Percentiles rank a stretch among this genome's conserved stretches.
Conservation (phyloP, 2,888 invertebrate genomes). For the Kryphioiulus occultus region DNA sequence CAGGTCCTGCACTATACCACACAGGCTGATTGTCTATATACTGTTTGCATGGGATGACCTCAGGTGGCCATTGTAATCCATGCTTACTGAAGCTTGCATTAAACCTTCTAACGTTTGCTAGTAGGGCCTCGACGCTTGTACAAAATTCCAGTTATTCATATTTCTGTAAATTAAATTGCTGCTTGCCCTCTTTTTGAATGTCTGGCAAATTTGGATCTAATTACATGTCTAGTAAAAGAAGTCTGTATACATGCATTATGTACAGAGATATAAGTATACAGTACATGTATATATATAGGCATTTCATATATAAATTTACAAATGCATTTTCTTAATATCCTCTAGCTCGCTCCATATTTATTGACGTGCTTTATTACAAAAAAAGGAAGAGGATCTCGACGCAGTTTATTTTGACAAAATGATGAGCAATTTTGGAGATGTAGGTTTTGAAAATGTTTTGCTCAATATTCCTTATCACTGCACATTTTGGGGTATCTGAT, state of each 20-base stretch:
- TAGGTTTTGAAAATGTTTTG: not conserved
- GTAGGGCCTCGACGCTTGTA: not conserved
- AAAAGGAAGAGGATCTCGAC: not conserved
- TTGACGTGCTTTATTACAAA: not conserved
- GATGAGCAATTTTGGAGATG: slow-evolving; percentile 31
- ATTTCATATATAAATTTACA: not conserved
- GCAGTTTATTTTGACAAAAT: slow-evolving; percentile 1
- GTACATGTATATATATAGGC: too few species aligned
- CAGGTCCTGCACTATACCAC: not conserved
- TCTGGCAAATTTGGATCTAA: not conserved
- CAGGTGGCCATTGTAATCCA: too few species aligned
- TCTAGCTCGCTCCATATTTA: not conserved
- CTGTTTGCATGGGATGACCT: not conserved
- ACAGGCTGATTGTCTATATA: not conserved
- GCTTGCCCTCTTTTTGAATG: not conserved
- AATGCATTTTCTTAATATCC: slow-evolving; percentile 20
- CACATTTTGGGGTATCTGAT: slow-evolving; percentile 26
- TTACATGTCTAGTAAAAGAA: too few species aligned
- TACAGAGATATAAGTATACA: not conserved
- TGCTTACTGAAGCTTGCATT: too few species aligned
- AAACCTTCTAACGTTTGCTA: too few species aligned
- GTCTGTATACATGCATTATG: too few species aligned
- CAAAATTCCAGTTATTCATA: not conserved
- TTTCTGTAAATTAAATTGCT: not conserved
- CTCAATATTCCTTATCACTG: slow-evolving; percentile 35